Evolutionary conservation across 2,113 vertebrate genomes (phyloP).

Genomic region (Haemorhous mexicanus): DNA sequence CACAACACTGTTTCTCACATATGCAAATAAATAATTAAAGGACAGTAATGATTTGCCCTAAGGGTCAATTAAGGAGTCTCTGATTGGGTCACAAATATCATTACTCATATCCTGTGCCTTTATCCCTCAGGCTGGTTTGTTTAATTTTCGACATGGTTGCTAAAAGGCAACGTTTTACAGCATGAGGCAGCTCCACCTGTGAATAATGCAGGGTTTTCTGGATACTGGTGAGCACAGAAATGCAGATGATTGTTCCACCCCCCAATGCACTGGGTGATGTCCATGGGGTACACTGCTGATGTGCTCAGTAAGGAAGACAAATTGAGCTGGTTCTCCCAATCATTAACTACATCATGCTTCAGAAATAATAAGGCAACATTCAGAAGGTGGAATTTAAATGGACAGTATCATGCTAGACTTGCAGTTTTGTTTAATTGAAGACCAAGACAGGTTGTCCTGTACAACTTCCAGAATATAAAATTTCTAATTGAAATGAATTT

Average conservation of each 20-base stretch:
- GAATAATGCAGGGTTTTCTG: not conserved
- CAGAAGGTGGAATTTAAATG: not conserved
- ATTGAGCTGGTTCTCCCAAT: conserved; percentile 35
- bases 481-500: conserved; percentile 18
- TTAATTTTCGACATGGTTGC: not conserved
- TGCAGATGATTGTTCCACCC: not conserved
- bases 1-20: not conserved
- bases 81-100: not conserved
- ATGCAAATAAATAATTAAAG: not conserved
- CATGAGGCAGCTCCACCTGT: not conserved
- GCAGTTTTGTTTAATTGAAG: not conserved
- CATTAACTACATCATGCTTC: conserved; percentile 11
- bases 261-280: not conserved
- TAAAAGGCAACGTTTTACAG: not conserved
- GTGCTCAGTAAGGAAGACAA: conserved; percentile 49
- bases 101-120: not conserved
- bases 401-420: not conserved
- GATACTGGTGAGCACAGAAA: not conserved
- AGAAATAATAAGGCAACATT: conserved; percentile 4
- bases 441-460: not conserved
- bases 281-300: conserved; percentile 3
- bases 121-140: not conserved
- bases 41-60: not conserved
- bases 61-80: not conserved
- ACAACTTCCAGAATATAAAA: not conserved